Base-by-base conservation (phyloP, 2,113 vertebrate genomes). In the Fregetta grallaria region DNA sequence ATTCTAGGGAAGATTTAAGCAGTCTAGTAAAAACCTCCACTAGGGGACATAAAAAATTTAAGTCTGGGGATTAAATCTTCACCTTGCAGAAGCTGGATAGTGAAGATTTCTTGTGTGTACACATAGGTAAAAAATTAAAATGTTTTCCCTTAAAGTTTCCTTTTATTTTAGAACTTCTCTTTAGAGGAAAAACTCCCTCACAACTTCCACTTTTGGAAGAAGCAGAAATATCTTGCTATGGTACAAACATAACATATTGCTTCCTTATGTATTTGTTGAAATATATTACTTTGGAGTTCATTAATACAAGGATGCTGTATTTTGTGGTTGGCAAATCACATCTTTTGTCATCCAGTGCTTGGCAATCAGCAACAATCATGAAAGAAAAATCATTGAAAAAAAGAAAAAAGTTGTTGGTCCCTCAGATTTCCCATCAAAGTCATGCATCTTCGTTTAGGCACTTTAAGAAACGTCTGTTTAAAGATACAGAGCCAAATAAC, bases 221-320 rank as follows among this genome's bases (percentile, higher is more conserved):
- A 98, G 96, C 53, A 97, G 89, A 75, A 94, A 78, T 67, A 81
- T 89, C 94, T 96, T 97, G 94, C 94, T 89, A 76, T 59, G 72
- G 94, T 92, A 91, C 91, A 94, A 94, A 81, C 66, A 82, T 62
- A 88, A 94, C 32, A 67, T 49, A 78, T 36, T 63, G 6, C n/a
- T 85, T 81, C 62, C 50, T 86, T 61, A 67, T 73, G 36, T 81
- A 58, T 75, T 94, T 89, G 52, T 70, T 91, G 56, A 89, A 94
- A 71, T 61, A 9, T 10, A 13, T 63, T 47, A 26, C 30, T 89
- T 82, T 22, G 40, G 79, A 68, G 38, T 68, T 93, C 4, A 2
- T 55, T 73, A 71, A 53, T 45, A 53, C 34, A 74, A 49, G 38
- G 55, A 38, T 78, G 78, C 15, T 63, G 5, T 30, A 32, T 47